Evolutionary conservation across 1,140 invertebrate species (phyloP), one percentile per base, ranked within the genome.

Genomic region (Matsumurasca onukii): DNA sequence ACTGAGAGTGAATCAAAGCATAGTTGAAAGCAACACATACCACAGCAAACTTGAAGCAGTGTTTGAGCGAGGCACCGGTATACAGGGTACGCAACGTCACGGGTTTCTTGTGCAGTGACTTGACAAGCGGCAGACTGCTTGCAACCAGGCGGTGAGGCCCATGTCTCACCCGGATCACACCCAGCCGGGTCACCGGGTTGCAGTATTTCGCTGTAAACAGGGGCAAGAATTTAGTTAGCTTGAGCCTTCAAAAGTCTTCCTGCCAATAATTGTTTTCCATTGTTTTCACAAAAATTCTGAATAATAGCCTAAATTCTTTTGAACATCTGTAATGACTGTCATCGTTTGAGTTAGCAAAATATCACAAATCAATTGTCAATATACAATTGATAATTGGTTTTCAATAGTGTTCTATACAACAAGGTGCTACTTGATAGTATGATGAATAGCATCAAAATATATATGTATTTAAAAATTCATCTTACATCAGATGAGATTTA

Each of bases 51-150:
- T 85, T 83, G 76, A 89, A 91, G 79, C 90, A 91, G 65, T 92
- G 87, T 77, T 86, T 89, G 25, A 93, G 80, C 13, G 90, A 91
- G n/a, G 89, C 90, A 52, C 90, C 89, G 1, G 86, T 80, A 75
- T 91, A 91, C 20, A 91, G 76, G 48, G 86, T 90, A 63, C 83
- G 84, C 31, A 91, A 74, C 57, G 76, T 80, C 1, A 89, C 86
- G n/a, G 80, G 76, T 67, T 85, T 80, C 31, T 85, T 83, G 20
- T 83, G 85, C 48, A 92, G 80, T 74, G 85, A 78, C 39, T 80
- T 88, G 52, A 92, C 83, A 70, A 86, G 80, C 30, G 90, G 89
- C 71, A 92, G 76, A 67, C 82, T 80, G 73, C 86, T 88, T 0
- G 87, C 80, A 3, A 92, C 80, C 77, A 89, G 85, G 75, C 80